Percentiles rank a stretch among this genome's conserved stretches.
phyloP scores from a whole-genome alignment of 2,797 vertebrate genomes.

The Esox masquinongy region DNA sequence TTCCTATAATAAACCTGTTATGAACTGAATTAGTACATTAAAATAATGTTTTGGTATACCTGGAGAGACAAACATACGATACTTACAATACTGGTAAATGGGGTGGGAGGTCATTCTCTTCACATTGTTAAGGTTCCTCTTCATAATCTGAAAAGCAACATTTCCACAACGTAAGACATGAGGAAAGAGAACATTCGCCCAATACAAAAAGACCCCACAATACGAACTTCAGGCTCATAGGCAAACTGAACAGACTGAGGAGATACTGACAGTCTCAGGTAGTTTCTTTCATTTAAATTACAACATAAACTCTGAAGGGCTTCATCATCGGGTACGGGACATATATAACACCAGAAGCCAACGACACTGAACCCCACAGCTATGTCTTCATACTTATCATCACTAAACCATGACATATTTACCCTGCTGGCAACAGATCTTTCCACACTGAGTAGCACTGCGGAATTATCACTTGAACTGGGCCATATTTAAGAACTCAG shows the following conservation, averaged over 20 bases:
- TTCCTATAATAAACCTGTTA: no score
- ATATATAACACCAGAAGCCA: neutral
- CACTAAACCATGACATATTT: neutral
- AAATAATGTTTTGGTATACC: no score
- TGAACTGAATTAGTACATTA: no score
- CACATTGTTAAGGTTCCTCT: constrained; percentile 96
- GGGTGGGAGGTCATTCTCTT: constrained; percentile 98
- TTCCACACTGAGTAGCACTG: neutral
- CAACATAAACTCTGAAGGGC: neutral
- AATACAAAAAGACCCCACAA: neutral
- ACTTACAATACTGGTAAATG: constrained; percentile 98
- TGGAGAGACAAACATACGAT: neutral
- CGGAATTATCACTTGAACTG: constrained; percentile 56
- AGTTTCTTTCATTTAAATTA: neutral
- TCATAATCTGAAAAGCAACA: constrained; percentile 84
- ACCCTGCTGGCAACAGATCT: neutral
- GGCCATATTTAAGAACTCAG: constrained; percentile 39
- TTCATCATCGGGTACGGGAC: neutral
- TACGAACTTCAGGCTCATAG: neutral
- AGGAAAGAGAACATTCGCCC: neutral
- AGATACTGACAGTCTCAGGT: neutral
- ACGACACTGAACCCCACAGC: neutral
- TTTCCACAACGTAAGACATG: neutral
- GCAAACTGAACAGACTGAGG: neutral
- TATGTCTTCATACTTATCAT: neutral